phyloP scores from a whole-genome alignment of 1,140 invertebrate species.

The Monochamus saltuarius region DNA sequence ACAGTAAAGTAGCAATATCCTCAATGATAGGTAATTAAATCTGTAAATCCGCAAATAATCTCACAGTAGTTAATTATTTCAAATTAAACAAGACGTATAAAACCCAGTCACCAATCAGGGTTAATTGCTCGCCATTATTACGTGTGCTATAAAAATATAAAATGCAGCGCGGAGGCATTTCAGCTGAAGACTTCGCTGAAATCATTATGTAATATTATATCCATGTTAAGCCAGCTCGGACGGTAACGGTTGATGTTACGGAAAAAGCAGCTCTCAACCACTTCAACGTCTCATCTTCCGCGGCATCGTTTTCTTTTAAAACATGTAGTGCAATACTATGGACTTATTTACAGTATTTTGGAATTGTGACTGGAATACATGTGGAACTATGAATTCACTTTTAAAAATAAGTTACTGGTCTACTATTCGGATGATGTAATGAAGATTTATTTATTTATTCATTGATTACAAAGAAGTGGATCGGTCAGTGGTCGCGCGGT shows the following conservation, averaged over 20 bases:
- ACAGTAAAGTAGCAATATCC: too few species aligned
- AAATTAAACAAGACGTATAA: neutral
- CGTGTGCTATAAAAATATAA: conserved; percentile 10
- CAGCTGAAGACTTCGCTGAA: conserved; percentile 16
- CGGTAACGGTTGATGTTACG: conserved; percentile 23
- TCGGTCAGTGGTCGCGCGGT: too few species aligned
- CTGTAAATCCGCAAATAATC: conserved; percentile 3
- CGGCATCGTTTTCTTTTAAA: too few species aligned
- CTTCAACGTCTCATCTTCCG: neutral
- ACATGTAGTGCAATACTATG: too few species aligned
- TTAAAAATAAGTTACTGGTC: too few species aligned
- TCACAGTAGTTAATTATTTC: neutral
- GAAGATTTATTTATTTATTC: too few species aligned
- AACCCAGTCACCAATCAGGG: neutral
- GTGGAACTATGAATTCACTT: too few species aligned
- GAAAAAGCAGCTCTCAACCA: conserved; percentile 24
- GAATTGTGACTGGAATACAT: too few species aligned
- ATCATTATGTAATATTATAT: conserved; percentile 27
- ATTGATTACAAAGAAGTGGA: too few species aligned
- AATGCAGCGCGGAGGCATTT: conserved; percentile 13
- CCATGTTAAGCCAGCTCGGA: conserved; percentile 9
- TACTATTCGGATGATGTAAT: too few species aligned
- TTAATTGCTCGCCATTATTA: conserved; percentile 1
- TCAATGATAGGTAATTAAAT: too few species aligned
- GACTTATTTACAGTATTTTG: too few species aligned